Evolutionary conservation across 2,113 vertebrate genomes (phyloP), one percentile per base, ranked within the genome.

Genomic region (Chroicocephalus ridibundus): DNA sequence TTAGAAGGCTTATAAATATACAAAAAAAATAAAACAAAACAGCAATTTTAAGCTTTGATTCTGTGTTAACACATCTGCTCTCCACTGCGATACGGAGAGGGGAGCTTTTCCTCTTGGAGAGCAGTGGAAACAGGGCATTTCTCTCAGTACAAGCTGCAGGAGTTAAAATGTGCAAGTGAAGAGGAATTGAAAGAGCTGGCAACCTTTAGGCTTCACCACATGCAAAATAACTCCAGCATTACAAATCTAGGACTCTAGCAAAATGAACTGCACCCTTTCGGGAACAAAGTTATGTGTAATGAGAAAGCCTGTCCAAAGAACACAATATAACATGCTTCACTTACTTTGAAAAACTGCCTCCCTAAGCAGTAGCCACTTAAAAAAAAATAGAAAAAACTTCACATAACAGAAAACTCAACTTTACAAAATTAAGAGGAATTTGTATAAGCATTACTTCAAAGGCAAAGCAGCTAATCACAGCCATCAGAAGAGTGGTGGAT

Each of bases 21-120:
- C 16, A n/a, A 21, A 47, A 40, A 54, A 81, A 52, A 6, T 13
- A 40, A 44, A 31, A 82, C 24, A n/a, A 11, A 5, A 0, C 42
- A 66, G 44, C 14, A 64, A 40, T 42, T 78, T 46, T 36, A 76
- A 93, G 61, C 27, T 66, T 42, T 40, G 24, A 55, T 57, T 90
- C 31, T 61, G 22, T 31, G 17, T 69, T 84, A 88, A 49, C 4
- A 60, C 51, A 46, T 34, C 60, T 54, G 57, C 61, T 87, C 65
- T 84, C 32, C 34, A 16, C 3, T 25, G 31, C 1, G 7, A 42
- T 19, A 52, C 0, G 5, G 20, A 1, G 15, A 81, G 16, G 21
- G 31, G 5, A 72, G 38, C 34, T 40, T 5, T 31, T 79, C 26
- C 52, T 89, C 10, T 13, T 0, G 0, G 14, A 64, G 3, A 52